Conservation (phyloP, 2,888 invertebrate genomes). For the Ecdyonurus torrentis region DNA sequence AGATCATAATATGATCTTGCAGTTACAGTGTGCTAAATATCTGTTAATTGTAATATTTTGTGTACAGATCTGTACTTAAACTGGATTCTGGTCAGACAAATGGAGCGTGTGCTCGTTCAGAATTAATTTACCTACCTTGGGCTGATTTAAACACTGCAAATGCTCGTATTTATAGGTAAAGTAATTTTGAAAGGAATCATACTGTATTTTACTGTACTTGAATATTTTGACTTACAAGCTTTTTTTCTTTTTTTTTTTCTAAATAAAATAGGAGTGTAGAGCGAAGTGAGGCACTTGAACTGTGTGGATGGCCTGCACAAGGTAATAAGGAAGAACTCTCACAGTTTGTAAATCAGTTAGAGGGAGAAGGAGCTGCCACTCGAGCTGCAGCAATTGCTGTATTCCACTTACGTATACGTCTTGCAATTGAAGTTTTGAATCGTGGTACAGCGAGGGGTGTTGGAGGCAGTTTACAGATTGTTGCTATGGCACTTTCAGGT, state of each 20-base stretch:
- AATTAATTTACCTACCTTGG: conserved; percentile 41
- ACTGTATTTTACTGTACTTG: background rate
- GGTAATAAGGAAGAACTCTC: conserved; percentile 35
- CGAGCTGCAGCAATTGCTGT: conserved; percentile 84
- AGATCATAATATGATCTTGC: conserved; percentile 1
- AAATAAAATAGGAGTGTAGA: conserved; percentile 56
- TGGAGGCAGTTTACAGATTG: conserved; percentile 34
- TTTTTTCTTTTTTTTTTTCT: too few species aligned
- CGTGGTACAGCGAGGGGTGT: conserved; percentile 16
- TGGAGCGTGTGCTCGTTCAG: conserved; percentile 36
- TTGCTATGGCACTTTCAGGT: conserved; percentile 63
- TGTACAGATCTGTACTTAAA: conserved; percentile 32
- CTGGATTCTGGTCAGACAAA: conserved; percentile 29
- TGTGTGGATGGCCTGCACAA: conserved; percentile 84
- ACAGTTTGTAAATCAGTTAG: conserved; percentile 34
- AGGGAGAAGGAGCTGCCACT: conserved; percentile 49
- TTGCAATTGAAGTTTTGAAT: conserved; percentile 50
- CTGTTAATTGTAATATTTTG: conserved; percentile 6
- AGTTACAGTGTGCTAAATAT: background rate
- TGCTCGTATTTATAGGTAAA: conserved; percentile 37
- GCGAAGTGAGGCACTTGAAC: conserved; percentile 60
- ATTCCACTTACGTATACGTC: conserved; percentile 69
- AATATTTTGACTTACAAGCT: conserved; percentile 10
- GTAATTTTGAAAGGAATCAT: background rate
- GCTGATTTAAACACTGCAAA: conserved; percentile 36